Evolutionary conservation across 2,113 vertebrate species (phyloP), one percentile per base, ranked within the genome.

Genomic region (Archilochus colubris): DNA sequence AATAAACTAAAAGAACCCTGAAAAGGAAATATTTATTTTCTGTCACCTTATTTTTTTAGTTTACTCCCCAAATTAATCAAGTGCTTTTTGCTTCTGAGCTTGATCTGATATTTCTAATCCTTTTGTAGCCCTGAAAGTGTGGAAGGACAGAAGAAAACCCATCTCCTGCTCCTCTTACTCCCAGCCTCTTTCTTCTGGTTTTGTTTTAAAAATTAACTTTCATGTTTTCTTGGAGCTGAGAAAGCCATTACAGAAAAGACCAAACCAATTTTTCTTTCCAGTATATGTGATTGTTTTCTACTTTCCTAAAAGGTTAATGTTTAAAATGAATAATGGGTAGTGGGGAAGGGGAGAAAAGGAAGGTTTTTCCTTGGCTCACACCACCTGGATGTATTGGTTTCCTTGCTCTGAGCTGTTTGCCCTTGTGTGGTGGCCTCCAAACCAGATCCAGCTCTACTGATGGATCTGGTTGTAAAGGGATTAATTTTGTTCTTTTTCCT

Each of bases 261-360:
- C 82, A 96, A 95, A 91, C 62, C 86, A 61, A 91, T 93, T 77
- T 93, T 91, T 95, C 88, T 85, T 83, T 40, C 74, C 48, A 72
- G 61, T 67, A 15, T 68, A 74, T 74, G 66, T 61, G 87, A 94
- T 82, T 94, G 90, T 95, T 95, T 94, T 95, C 83, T 93, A 43
- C 68, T 88, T 94, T 80, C 55, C 86, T 93, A 94, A 93, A 97
- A 97, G 93, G 94, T 93, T 94, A 94, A 94, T 92, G 91, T 54
- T 91, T 89, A 74, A 92, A 92, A 91, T 94, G 93, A 93, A 76
- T 89, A 93, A 89, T 92, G 75, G 55, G 24, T 19, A 31, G 74
- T 5, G 27, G 62, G n/a, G 51, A 72, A 62, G 74, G 85, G 36
- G 21, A 69, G 74, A 58, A 53, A 38, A 38, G 28, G 17, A 79